Evolutionary conservation across 2,888 invertebrate genomes (phyloP).

Genomic region (Cyclophora albipunctata): DNA sequence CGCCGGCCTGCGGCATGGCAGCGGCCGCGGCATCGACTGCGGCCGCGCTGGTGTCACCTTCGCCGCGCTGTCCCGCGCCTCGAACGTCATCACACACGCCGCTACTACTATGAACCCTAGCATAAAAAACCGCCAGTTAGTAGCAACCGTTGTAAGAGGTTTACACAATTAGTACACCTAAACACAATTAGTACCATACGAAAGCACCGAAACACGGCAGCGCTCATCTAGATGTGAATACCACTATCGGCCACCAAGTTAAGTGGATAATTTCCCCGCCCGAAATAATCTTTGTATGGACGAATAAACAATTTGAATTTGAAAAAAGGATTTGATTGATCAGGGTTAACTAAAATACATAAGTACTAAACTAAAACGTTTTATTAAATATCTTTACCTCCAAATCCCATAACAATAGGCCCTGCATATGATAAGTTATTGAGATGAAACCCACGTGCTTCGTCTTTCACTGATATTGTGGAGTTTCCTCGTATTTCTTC

Average conservation of each 20-base stretch:
- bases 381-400: conserved; percentile 74
- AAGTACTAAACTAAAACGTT: too few species aligned
- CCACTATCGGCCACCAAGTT: too few species aligned
- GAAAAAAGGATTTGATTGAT: too few species aligned
- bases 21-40: conserved; percentile 68
- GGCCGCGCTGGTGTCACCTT: conserved; percentile 86
- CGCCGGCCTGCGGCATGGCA: conserved; percentile 62
- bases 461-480: conserved; percentile 86
- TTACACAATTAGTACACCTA: not conserved
- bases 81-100: conserved; percentile 99
- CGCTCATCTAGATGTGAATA: too few species aligned
- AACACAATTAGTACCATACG: too few species aligned
- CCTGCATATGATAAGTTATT: conserved; percentile 96
- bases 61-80: conserved; percentile 95
- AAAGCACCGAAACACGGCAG: too few species aligned
- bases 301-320: too few species aligned
- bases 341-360: too few species aligned
- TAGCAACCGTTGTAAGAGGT: not conserved
- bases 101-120: conserved; percentile 95
- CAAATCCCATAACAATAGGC: conserved; percentile 97
- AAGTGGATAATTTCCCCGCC: too few species aligned
- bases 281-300: too few species aligned
- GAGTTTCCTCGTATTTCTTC: conserved; percentile 86
- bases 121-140: conserved; percentile 1
- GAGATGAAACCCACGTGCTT: conserved; percentile 87